Evolutionary conservation across 2,888 invertebrate species (phyloP).

Genomic region (Xestia rhomboidea): DNA sequence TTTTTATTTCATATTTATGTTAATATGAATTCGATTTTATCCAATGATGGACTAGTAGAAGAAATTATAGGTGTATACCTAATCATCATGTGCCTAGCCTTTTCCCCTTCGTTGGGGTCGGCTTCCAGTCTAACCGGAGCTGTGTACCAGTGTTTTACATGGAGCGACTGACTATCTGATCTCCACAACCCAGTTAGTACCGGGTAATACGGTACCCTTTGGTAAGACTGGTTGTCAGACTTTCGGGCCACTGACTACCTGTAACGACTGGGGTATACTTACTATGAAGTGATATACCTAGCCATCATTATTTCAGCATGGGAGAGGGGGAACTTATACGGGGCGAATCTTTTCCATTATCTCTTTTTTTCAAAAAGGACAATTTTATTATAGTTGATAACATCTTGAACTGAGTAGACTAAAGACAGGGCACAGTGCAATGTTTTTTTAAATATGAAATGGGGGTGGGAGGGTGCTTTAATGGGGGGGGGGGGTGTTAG

Average conservation of each 20-base stretch:
- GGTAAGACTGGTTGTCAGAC: not conserved
- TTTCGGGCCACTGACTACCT: not conserved
- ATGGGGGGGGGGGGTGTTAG: no score
- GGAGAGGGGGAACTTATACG: not conserved
- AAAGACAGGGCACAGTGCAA: not conserved
- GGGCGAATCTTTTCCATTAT: not conserved
- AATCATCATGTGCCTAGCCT: not conserved
- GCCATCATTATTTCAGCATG: not conserved
- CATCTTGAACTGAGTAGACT: not conserved
- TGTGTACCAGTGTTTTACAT: not conserved
- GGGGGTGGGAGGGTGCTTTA: no score
- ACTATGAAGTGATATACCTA: not conserved
- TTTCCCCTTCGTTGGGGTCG: not conserved
- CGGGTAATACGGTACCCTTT: not conserved
- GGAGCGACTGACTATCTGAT: not conserved
- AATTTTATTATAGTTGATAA: not conserved
- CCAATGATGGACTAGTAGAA: not conserved
- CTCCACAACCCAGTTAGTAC: not conserved
- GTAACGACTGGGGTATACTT: not conserved
- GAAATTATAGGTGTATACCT: not conserved
- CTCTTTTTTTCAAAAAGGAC: not conserved
- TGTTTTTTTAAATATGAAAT: no score
- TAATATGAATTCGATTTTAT: not conserved
- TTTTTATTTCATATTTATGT: conserved; percentile 20
- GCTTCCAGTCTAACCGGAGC: not conserved